Base-by-base conservation (phyloP, 2,888 invertebrate genomes). In the Pimpla rufipes region DNA sequence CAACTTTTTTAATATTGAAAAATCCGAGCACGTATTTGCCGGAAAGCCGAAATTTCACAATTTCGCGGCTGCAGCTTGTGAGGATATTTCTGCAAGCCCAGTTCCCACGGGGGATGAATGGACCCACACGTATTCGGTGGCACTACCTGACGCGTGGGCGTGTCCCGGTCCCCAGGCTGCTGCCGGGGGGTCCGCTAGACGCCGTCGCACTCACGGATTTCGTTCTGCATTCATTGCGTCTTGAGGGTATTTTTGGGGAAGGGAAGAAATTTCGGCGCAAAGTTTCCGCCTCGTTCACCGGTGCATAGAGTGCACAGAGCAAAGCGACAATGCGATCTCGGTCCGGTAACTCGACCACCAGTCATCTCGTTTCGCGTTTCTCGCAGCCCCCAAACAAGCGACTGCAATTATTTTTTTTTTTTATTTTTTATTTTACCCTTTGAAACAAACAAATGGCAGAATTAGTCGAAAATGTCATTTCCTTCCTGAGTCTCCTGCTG, bases 141-240 rank as follows among this genome's bases (percentile, higher is more conserved):
- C 50, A 52, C 67, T 81, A 62, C 81, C 70, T 76, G 78, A 62
- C 47, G 73, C 81, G 81, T 52, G 50, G 81, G 78, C 73, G 78
- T 77, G 77, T 62, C 40, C 50, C 35, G 50, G 16, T 40, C 29
- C 50, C 47, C 40, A 29, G 40, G 59, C 37, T 57, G 23, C 47
- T 10, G 67, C 29, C 5, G 50, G 67, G 64, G 71, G 59, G 50
- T 40, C 57, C 23, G n/a, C 37, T 18, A 40, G 52, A 11, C 52
- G 47, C 70, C 68, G 47, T 66, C 23, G 40, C 23, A n/a, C 37
- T 52, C 45, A 50, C 23, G 59, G 21, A 11, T 11, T 35, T 62
- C 42, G 21, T 42, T 76, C 55, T 68, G 62, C 70, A 78, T 78
- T 78, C 77, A 62, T 78, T 50, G 59, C 70, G 40, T 78, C 70